Base-by-base conservation (phyloP, 2,888 invertebrate species). In the Lithophane leautieri region DNA sequence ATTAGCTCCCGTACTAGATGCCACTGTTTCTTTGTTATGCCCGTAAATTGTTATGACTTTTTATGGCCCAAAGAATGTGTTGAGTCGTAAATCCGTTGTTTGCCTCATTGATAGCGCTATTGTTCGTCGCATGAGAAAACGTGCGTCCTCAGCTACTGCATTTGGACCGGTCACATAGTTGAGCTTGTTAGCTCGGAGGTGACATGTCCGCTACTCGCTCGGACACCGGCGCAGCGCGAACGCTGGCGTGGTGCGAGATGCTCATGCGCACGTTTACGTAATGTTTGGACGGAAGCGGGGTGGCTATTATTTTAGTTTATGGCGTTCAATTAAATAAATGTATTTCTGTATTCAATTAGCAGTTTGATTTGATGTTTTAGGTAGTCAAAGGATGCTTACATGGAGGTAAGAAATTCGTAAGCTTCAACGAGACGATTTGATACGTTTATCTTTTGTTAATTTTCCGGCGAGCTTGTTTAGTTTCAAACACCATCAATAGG, bases 11-110 rank as follows among this genome's bases (percentile, higher is more conserved):
- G 94, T 94, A 95, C 94, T 94, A 94, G 91, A 90, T 93, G 91
- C 94, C 90, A 90, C 94, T 92, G 93, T 92, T 93, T 93, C 95
- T 95, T 96, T 96, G 95, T 96, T 95, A 92, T 92, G 92, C 90
- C 91, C 91, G 92, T 94, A 93, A 94, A 95, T 94, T 95, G 94
- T 94, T 95, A 94, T 93, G 92, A 92, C 94, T 93, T 93, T 95
- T 95, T 94, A 95, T 94, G 93, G 92, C 90, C 89, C 85, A 88
- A 90, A 92, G 92, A 93, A 93, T 93, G 94, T 93, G 94, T 93
- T 89, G 92, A 92, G 91, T 94, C 92, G 92, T 95, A 94, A 94
- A 94, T 91, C 92, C 91, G 91, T 90, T 92, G 93, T 92, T 92
- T 93, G 92, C 88, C 91, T 90, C 91, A 93, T 93, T 94, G 93